Percentiles rank a stretch among this genome's conserved stretches.
These are phyloP conservation scores for Calyptommatus sinebrachiatus DNA, from an alignment of 2,113 vertebrate species.

Conservation along the genomic window DNA sequence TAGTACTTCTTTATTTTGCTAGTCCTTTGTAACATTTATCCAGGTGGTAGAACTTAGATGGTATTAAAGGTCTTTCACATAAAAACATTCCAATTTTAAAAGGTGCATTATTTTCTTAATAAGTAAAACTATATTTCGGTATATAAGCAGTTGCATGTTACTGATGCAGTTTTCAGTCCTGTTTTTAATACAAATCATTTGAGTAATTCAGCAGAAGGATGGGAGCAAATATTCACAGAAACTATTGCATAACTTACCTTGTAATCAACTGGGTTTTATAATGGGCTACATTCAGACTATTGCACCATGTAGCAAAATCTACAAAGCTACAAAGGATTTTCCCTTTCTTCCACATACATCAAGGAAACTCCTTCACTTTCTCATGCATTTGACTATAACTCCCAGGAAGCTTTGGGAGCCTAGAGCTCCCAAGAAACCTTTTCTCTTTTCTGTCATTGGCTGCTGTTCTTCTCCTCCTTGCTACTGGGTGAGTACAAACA, in stretches of 20 bases:
- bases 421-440: too few species aligned
- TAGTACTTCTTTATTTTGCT: slow-evolving; percentile 8
- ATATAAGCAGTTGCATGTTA: background rate
- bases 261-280: background rate
- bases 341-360: too few species aligned
- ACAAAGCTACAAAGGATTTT: too few species aligned
- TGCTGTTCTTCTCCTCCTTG: too few species aligned
- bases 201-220: fast-evolving
- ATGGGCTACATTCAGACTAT: too few species aligned
- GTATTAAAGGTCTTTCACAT: background rate
- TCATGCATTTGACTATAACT: too few species aligned
- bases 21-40: background rate
- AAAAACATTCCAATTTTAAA: slow-evolving; percentile 9
- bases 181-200: slow-evolving; percentile 15
- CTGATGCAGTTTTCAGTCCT: background rate
- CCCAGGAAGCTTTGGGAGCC: too few species aligned
- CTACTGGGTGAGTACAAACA: too few species aligned
- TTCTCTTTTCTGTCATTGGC: too few species aligned
- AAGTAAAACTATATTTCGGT: slow-evolving; percentile 15
- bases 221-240: slow-evolving; percentile 9
- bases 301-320: too few species aligned
- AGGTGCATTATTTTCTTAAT: slow-evolving; percentile 23
- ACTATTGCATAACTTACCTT: background rate
- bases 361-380: too few species aligned
- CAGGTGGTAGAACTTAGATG: slow-evolving; percentile 3